A percentile compares a stretch with the other conserved stretches of the same genome.
Evolutionary conservation across 2,797 vertebrate species (phyloP).

Genomic region (Anabas testudineus): DNA sequence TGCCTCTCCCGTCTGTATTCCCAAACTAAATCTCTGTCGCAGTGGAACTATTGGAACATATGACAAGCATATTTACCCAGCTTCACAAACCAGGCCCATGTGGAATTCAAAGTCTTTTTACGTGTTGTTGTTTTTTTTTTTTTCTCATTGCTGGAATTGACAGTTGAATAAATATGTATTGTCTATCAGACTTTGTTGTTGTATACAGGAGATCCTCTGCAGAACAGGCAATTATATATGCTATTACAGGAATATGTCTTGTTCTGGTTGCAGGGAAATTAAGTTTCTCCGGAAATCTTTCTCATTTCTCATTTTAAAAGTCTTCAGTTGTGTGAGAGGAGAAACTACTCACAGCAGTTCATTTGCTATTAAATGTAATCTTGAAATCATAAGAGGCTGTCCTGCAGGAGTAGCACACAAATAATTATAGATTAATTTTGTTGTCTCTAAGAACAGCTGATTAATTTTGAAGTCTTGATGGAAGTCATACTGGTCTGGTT

Average conservation of each 20-base stretch:
- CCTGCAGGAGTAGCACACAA: slow-evolving; percentile 77
- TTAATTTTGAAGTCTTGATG: slow-evolving; percentile 83
- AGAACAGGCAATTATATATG: slow-evolving; percentile 84
- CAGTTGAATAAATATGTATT: slow-evolving; percentile 86
- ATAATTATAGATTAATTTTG: slow-evolving; percentile 86
- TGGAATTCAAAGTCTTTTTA: slow-evolving; percentile 77
- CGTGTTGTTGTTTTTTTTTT: too few species aligned
- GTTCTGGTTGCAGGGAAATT: slow-evolving; percentile 87
- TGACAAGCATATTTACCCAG: slow-evolving; percentile 83
- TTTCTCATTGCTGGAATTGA: slow-evolving; percentile 75
- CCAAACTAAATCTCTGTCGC: slow-evolving; percentile 78
- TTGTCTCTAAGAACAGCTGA: slow-evolving; percentile 82
- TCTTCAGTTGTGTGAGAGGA: slow-evolving; percentile 77
- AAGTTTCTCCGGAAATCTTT: slow-evolving; percentile 85
- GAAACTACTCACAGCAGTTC: slow-evolving; percentile 83
- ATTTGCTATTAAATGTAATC: slow-evolving; percentile 85
- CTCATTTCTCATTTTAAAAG: slow-evolving; percentile 79
- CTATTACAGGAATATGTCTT: slow-evolving; percentile 88
- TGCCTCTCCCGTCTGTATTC: slow-evolving; percentile 77
- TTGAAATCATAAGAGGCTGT: slow-evolving; percentile 81
- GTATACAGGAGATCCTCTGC: slow-evolving; percentile 80
- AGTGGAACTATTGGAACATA: slow-evolving; percentile 80
- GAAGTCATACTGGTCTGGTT: slow-evolving; percentile 80
- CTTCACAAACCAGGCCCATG: slow-evolving; percentile 78
- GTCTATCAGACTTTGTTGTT: slow-evolving; percentile 87